Base-by-base conservation (phyloP, 2,888 invertebrate species). In the Andrena trimmerana region DNA sequence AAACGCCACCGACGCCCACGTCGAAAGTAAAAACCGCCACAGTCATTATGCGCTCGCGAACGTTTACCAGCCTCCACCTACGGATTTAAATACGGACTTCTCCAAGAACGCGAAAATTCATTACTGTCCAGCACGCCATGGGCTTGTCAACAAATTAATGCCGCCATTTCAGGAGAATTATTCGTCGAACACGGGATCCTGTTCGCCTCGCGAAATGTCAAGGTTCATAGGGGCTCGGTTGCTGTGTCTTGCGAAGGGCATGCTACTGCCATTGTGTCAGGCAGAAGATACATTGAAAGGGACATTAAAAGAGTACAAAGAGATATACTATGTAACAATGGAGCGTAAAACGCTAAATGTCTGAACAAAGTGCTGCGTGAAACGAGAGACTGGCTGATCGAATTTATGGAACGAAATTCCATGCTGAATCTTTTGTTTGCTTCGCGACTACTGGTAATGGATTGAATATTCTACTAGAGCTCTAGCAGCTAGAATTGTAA, bases 71-170 rank as follows among this genome's bases (percentile, higher is more conserved):
- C 24, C 33, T 65, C 67, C 54, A 16, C 29, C 42, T 1, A 16
- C 20, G 2, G 70, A 31, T 33, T 54, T 42, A 48, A 54, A 62
- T 65, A 60, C 20, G 27, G n/a, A 33, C 48, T 24, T 73, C 42
- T 42, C 8, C 27, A 50, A 1, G 29, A 52, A 75, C 31, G 33
- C 42, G 80, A 66, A 66, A 54, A 54, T 66, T 80, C 52, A 71
- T 80, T 54, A 48, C 33, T 60, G 31, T 24, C 36, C 33, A 0
- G 66, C 50, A 59, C 65, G 69, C 59, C 57, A 57, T 0, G 50
- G 8, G n/a, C 50, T 57, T 71, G 72, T 57, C 72, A 71, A 54
- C 67, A 52, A 67, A 78, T 78, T 62, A 67, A 62, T 54, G 67
- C 31, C 36, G 20, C 20, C 42, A 31, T 70, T 68, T n/a, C 10